These are phyloP conservation scores for Aphelocoma californica DNA, from an alignment of 2,797 vertebrate genomes.

Conservation along the genomic window DNA sequence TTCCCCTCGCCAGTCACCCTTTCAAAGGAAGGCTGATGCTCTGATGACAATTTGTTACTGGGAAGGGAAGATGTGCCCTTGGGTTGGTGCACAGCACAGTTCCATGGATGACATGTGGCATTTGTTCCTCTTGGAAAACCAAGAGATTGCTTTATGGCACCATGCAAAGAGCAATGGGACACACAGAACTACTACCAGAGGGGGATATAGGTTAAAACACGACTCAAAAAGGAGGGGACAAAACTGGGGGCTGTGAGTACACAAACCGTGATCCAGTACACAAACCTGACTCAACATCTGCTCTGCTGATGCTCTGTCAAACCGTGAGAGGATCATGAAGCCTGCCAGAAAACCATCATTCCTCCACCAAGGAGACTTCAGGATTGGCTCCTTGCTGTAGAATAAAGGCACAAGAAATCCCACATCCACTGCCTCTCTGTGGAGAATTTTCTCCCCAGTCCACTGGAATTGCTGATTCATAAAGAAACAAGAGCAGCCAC, in stretches of 20 bases:
- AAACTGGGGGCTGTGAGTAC: neutral
- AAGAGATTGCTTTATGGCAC: neutral
- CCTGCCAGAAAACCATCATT: neutral
- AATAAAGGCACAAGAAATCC: neutral
- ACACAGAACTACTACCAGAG: neutral
- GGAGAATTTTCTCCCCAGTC: neutral
- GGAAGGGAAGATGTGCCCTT: neutral
- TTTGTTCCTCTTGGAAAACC: neutral
- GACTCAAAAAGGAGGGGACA: neutral
- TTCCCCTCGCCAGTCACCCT: neutral
- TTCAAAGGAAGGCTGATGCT: neutral
- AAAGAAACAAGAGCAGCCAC: neutral
- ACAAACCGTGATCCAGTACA: neutral
- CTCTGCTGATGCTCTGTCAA: neutral
- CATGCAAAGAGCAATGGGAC: neutral
- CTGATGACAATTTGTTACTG: neutral
- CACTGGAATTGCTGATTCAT: neutral
- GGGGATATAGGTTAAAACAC: neutral
- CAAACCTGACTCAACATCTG: neutral
- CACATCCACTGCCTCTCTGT: neutral
- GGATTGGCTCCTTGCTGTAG: neutral
- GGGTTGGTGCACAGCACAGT: neutral
- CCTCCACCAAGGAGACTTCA: neutral
- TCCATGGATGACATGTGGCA: accelerated
- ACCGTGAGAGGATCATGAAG: neutral